Percentiles rank a stretch among this genome's conserved stretches.
Evolutionary conservation across 2,888 invertebrate species (phyloP).

Genomic region (Xanthorhoe spadicearia): DNA sequence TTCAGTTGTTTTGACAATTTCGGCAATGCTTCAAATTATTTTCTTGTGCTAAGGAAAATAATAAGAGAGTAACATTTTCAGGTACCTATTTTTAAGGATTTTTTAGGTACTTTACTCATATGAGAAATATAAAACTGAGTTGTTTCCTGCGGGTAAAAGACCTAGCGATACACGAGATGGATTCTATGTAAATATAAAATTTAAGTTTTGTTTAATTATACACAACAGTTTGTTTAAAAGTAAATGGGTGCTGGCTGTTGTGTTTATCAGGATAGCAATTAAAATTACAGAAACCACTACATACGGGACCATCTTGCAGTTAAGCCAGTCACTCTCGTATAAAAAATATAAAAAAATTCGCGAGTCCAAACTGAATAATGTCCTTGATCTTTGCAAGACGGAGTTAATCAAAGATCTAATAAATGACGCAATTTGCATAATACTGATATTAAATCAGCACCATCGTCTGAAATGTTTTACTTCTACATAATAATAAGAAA

Average conservation of each 20-base stretch:
- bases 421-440: slow-evolving; percentile 52
- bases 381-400: slow-evolving; percentile 56
- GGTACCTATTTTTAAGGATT: too few relatives aligned
- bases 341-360: slow-evolving; percentile 28
- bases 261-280: slow-evolving; percentile 7
- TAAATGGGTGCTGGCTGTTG: not conserved
- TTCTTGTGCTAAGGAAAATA: slow-evolving; percentile 1
- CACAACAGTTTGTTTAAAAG: not conserved
- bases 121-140: too few relatives aligned
- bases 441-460: slow-evolving; percentile 33
- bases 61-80: too few relatives aligned
- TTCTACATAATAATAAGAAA: not conserved
- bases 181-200: too few relatives aligned
- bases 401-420: slow-evolving; percentile 51
- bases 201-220: too few relatives aligned
- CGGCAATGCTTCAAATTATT: not conserved
- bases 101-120: too few relatives aligned
- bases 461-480: not conserved
- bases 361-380: slow-evolving; percentile 34
- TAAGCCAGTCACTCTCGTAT: slow-evolving; percentile 16
- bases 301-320: slow-evolving; percentile 24
- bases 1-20: too few relatives aligned
- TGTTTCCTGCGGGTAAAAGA: too few relatives aligned
- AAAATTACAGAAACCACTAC: slow-evolving; percentile 14
- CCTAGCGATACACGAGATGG: too few relatives aligned